These are phyloP conservation scores for Aplodontia rufa DNA, from an alignment of 2,113 vertebrate species.

Conservation along the genomic window DNA sequence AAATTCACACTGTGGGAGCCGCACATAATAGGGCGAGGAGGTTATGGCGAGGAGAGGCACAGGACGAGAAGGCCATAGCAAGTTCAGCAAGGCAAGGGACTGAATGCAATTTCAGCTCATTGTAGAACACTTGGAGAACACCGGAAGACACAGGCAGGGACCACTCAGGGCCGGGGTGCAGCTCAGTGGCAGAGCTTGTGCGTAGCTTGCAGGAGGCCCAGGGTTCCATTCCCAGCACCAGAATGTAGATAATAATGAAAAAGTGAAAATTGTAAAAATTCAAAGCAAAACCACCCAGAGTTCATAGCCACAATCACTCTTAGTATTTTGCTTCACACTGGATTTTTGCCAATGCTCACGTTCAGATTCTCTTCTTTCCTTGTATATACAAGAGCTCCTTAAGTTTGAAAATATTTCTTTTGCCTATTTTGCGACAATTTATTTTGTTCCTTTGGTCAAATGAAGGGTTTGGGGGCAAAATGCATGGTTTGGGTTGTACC, in stretches of 20 bases:
- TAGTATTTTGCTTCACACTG: neutral
- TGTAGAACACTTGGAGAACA: neutral
- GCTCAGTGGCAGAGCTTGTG: neutral
- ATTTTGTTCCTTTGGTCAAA: neutral
- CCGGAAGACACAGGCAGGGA: neutral
- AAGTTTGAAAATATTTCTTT: neutral
- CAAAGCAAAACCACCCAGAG: neutral
- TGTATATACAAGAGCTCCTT: neutral
- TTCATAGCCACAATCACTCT: neutral
- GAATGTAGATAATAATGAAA: neutral
- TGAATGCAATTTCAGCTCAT: no score
- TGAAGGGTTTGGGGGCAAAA: neutral
- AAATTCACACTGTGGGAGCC: no score
- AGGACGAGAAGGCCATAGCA: neutral
- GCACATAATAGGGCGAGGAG: no score
- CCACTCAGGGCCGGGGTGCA: neutral
- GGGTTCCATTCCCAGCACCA: neutral
- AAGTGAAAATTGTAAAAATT: neutral
- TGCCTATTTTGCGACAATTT: neutral
- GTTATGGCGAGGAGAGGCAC: no score
- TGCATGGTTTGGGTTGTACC: no score
- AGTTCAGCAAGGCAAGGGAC: no score
- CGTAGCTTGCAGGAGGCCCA: neutral
- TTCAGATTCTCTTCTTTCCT: no score
- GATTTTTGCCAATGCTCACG: no score